Base-by-base conservation (phyloP, 1,140 invertebrate genomes). In the Pseudomyrmex concolor region DNA sequence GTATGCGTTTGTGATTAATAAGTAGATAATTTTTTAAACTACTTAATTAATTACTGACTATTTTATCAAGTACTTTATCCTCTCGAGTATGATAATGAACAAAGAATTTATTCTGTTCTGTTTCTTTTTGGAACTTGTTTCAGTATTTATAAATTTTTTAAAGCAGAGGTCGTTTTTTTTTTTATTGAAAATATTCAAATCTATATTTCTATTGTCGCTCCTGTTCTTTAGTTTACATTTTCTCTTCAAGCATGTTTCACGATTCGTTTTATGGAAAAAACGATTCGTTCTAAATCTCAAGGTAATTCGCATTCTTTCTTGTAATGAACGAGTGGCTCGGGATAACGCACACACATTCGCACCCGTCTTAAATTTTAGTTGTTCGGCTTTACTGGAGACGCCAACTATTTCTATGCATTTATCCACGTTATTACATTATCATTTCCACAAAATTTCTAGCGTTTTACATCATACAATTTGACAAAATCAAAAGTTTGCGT, bases 291-390 rank as follows among this genome's bases (percentile, higher is more conserved):
- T 73, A 74, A 50, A n/a, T 62, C 43, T 17, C n/a, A 62, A 48
- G 13, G 13, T 60, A 54, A 43, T 10, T 34, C 4, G 43, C 13
- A 45, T 48, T n/a, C 7, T 15, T 81, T 74, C 54, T 17, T 50
- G 19, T 86, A 60, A 74, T 83, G 19, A 66, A 45, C 66, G 89
- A 91, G 91, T 92, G 91, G 91, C 62, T 89, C 92, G 90, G 91
- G 89, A 86, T 87, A 74, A 66, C n/a, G 62, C 34, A 34, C 34
- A 34, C 34, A 48, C 19, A 50, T 54, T 62, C 13, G n/a, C n/a
- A 15, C n/a, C 13, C 2, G 4, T 59, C 7, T 59, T 45, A 1
- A 7, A 22, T 19, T 74, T 60, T 10, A 13, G 15, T 71, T 55
- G 22, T 15, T 34, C 15, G 9, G 17, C 0, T 55, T 17, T n/a